These are phyloP conservation scores for Diachasma alloeum DNA, from an alignment of 1,140 invertebrate species.

Conservation along the genomic window DNA sequence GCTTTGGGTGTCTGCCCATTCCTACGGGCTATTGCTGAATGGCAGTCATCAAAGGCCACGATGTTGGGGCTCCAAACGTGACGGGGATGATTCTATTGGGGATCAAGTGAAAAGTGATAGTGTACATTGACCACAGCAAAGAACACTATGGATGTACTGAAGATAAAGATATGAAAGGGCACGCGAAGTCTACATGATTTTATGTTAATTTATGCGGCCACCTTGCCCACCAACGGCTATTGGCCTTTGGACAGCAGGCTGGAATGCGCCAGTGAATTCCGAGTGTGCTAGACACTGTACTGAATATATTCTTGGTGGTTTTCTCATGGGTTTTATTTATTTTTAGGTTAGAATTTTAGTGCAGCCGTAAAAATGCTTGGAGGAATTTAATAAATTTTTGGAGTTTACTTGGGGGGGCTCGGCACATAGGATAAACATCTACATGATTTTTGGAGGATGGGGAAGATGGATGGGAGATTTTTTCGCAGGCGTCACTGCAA, in stretches of 20 bases:
- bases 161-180: constrained; percentile 6
- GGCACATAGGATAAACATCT: not conserved
- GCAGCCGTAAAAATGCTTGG: not conserved
- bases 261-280: not conserved
- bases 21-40: not conserved
- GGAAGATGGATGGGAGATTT: not conserved
- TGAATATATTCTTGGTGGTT: not conserved
- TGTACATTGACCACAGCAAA: not conserved
- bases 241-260: not conserved
- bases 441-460: not conserved
- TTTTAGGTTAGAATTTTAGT: not conserved
- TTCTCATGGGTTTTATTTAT: not conserved
- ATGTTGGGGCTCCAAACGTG: not conserved
- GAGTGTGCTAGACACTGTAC: not conserved
- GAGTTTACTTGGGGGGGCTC: not conserved
- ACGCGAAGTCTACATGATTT: not conserved
- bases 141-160: not conserved
- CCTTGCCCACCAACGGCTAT: not conserved
- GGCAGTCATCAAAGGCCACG: not conserved
- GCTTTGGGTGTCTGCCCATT: constrained; percentile 11
- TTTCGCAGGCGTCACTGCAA: not conserved
- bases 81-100: not conserved
- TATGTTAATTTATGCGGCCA: constrained; percentile 14
- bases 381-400: not conserved
- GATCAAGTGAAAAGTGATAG: not conserved